Base-by-base conservation (phyloP, 2,113 vertebrate genomes). In the Aptenodytes forsteri region DNA sequence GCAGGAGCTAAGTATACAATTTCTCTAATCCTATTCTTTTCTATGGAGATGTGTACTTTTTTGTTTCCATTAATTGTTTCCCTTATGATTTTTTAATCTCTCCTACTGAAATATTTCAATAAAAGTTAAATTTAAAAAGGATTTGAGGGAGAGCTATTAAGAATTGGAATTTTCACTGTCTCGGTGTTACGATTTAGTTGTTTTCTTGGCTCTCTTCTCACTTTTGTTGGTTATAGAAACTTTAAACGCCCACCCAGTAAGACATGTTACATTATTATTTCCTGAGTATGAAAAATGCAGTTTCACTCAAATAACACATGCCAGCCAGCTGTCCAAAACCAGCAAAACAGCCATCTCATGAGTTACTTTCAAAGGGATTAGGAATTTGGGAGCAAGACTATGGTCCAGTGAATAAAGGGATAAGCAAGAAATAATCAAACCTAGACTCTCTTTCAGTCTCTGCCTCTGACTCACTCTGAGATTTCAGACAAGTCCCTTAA, bases 91-190 rank as follows among this genome's bases (percentile, higher is more conserved):
- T 95, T 96, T 87, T 77, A 84, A 81, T 89, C 32, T 75, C 26
- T 75, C 11, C 19, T 77, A 21, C 27, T 36, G 40, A 90, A 91
- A 86, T 78, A 92, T 80, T 95, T 86, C 82, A 91, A 77, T 88
- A 90, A 65, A 79, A 93, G 10, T 34, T 70, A 85, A 72, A 94
- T 95, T 94, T 69, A 92, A 93, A 93, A 69, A 70, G 69, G 78
- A 92, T 96, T 94, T 93, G 16, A 55, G 6, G 7, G 32, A 62
- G 6, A 62, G 6, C 12, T 73, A 77, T 66, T 55, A 93, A 93
- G 30, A 86, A 88, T 10, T 44, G 13, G 50, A 88, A 77, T 86
- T 73, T 93, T 81, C 67, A 58, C 11, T 85, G 46, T 54, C 67
- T 90, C n/a, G 2, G 15, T 32, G 26, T 73, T 73, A 90, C 75